Conservation (phyloP, 2,113 vertebrate genomes). For the Mus spicilegus region DNA sequence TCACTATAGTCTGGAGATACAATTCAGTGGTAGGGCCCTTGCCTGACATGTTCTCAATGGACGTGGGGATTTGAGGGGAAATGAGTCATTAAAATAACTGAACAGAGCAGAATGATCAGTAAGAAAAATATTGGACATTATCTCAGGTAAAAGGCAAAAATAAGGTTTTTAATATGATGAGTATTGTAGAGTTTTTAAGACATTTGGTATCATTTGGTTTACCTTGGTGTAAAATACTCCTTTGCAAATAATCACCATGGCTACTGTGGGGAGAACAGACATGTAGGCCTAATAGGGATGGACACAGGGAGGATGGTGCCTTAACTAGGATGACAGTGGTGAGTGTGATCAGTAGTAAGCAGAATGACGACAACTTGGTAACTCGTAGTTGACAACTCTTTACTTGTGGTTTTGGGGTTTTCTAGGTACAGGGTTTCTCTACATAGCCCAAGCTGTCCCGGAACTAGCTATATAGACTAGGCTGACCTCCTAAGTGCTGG, state of each 20-base stretch:
- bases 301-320: background rate
- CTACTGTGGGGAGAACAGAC: background rate
- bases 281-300: background rate
- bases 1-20: background rate
- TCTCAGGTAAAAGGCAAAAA: background rate
- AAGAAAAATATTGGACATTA: background rate
- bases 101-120: background rate
- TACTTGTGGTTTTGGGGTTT: background rate
- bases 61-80: too few relatives aligned
- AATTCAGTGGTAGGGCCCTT: background rate
- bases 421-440: background rate
- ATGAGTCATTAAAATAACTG: background rate
- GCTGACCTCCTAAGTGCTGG: background rate
- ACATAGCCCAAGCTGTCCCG: background rate
- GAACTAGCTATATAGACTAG: background rate
- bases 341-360: background rate
- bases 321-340: background rate
- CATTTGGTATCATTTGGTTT: background rate
- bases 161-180: background rate
- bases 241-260: constrained; percentile 10
- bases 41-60: background rate
- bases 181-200: constrained; percentile 24
- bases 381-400: background rate
- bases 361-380: background rate
- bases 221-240: background rate